phyloP scores from a whole-genome alignment of 2,888 invertebrate species.

The Acleris laterana region DNA sequence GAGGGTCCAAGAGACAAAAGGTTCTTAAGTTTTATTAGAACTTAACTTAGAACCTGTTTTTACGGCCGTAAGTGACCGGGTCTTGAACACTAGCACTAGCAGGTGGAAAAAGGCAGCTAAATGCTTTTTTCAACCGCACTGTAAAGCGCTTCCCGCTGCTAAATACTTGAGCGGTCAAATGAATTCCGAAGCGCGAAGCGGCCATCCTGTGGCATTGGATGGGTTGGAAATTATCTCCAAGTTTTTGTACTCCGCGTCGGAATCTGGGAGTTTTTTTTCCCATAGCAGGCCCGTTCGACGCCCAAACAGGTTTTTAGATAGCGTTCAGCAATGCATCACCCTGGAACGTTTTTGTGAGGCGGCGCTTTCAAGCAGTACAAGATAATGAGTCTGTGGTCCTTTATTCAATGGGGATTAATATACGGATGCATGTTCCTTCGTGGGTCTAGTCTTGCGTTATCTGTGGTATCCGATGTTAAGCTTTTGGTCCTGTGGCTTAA shows the following conservation, averaged over 20 bases:
- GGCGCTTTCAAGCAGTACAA: slow-evolving; percentile 74
- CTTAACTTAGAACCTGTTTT: background rate
- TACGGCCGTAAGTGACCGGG: background rate
- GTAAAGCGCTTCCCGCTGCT: slow-evolving; percentile 22
- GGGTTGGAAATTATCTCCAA: slow-evolving; percentile 78
- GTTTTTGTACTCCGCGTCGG: slow-evolving; percentile 82
- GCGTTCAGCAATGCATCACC: slow-evolving; percentile 83
- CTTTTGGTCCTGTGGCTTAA: background rate
- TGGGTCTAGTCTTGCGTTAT: slow-evolving; percentile 1
- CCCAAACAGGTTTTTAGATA: slow-evolving; percentile 83
- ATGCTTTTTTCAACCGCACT: background rate
- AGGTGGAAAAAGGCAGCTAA: background rate
- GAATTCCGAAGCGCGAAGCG: slow-evolving; percentile 48
- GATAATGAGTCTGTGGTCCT: slow-evolving; percentile 74
- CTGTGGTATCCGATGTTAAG: slow-evolving; percentile 2
- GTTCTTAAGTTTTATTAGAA: no score
- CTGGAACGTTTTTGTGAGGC: slow-evolving; percentile 77
- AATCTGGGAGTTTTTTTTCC: slow-evolving; percentile 80
- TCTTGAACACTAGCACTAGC: background rate
- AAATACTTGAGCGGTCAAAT: slow-evolving; percentile 65
- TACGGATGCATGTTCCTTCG: slow-evolving; percentile 40
- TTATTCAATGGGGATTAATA: slow-evolving; percentile 67
- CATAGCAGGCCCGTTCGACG: slow-evolving; percentile 73
- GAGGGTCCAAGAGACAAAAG: background rate
- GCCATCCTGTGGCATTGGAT: slow-evolving; percentile 64